These are phyloP conservation scores for Hirundichthys speculiger DNA, from an alignment of 2,113 vertebrate species.

Conservation along the genomic window DNA sequence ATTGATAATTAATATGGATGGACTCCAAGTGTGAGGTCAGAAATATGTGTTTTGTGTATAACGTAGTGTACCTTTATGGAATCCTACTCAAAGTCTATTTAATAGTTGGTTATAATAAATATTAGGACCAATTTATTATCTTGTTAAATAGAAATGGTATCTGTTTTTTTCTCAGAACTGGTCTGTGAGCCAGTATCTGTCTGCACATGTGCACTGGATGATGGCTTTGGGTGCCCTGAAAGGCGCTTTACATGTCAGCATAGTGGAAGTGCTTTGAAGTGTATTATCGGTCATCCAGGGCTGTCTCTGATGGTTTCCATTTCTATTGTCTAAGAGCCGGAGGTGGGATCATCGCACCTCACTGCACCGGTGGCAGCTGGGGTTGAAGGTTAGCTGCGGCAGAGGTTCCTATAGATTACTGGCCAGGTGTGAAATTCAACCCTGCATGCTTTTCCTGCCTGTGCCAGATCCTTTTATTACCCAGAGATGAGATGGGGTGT, in stretches of 20 bases:
- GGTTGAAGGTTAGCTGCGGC: constrained; percentile 75
- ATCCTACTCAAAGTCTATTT: neutral
- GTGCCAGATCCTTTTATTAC: constrained; percentile 72
- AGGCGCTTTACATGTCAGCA: constrained; percentile 72
- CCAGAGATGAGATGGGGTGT: constrained; percentile 64
- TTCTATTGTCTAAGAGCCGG: constrained; percentile 75
- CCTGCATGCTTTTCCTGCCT: constrained; percentile 66
- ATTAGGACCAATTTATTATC: neutral
- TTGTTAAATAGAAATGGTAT: constrained; percentile 1
- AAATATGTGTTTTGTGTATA: constrained; percentile 1
- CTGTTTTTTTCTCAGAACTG: neutral
- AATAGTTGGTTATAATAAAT: neutral
- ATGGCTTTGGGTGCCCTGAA: constrained; percentile 49
- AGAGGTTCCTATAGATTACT: constrained; percentile 75
- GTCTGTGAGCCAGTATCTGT: constrained; percentile 33
- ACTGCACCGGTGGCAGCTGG: constrained; percentile 75
- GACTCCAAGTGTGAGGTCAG: constrained; percentile 5
- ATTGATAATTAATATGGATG: constrained; percentile 29
- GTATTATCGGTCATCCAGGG: constrained; percentile 77
- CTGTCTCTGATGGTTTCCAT: constrained; percentile 73
- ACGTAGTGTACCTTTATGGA: neutral
- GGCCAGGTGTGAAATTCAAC: constrained; percentile 81
- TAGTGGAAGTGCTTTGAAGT: constrained; percentile 81
- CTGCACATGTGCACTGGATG: constrained; percentile 45
- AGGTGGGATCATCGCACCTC: constrained; percentile 79